phyloP scores from a whole-genome alignment of 1,140 invertebrate species.

The Bombus sylvicola region DNA sequence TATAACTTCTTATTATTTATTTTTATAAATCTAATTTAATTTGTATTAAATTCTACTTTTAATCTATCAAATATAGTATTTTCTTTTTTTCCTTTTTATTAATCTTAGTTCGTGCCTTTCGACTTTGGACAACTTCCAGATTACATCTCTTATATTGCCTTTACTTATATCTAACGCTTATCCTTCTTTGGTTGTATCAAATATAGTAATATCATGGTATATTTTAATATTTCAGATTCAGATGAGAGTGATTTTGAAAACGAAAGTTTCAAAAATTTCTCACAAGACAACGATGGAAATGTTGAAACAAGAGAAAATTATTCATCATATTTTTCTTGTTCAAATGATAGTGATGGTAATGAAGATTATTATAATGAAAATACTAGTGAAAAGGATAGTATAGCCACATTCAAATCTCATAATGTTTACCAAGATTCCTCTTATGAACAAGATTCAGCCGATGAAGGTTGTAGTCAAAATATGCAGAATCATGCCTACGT shows the following conservation, averaged over 20 bases:
- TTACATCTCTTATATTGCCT: no score
- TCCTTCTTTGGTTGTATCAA: no score
- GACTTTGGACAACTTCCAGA: no score
- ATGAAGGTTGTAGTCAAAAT: constrained; percentile 2
- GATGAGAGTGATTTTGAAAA: constrained; percentile 34
- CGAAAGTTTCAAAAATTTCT: neutral
- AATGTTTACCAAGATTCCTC: constrained; percentile 6
- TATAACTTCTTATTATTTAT: neutral
- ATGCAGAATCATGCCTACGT: neutral
- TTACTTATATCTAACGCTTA: no score
- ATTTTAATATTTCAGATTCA: constrained; percentile 11
- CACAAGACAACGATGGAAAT: neutral
- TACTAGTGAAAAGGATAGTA: neutral
- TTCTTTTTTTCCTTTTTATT: no score
- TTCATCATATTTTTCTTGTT: neutral
- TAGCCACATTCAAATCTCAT: neutral
- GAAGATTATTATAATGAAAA: neutral
- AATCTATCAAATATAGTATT: no score
- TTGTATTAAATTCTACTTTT: no score
- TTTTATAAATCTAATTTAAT: neutral
- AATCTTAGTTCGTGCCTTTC: no score
- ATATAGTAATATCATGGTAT: no score
- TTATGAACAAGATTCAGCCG: neutral
- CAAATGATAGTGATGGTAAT: constrained; percentile 13
- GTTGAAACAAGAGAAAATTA: neutral